Conservation (phyloP, 2,888 invertebrate species). For the Idaea straminata region DNA sequence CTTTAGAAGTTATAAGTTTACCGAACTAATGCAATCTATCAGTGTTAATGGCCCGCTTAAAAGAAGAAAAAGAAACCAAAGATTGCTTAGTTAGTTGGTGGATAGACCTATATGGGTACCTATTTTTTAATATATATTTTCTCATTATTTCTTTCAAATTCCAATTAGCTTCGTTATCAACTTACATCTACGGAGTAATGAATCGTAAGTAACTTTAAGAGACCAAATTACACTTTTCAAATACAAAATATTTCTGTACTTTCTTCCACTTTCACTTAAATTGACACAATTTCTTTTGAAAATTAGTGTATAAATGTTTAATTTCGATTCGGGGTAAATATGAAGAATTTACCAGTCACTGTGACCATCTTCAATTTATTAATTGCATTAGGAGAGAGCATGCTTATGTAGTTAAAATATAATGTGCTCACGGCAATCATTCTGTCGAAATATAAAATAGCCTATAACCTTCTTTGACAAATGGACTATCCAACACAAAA, state of each 20-base stretch:
- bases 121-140: not conserved
- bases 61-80: not conserved
- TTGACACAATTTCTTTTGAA: constrained; percentile 20
- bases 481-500: too few relatives aligned
- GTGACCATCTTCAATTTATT: not conserved
- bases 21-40: too few relatives aligned
- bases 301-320: not conserved
- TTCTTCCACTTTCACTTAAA: constrained; percentile 30
- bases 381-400: not conserved
- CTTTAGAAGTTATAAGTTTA: too few relatives aligned
- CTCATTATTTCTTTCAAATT: not conserved
- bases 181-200: constrained; percentile 8
- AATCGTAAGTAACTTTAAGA: constrained; percentile 13
- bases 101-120: not conserved
- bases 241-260: constrained; percentile 20
- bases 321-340: not conserved
- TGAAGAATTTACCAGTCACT: constrained; percentile 16
- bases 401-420: not conserved
- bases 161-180: not conserved
- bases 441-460: not conserved
- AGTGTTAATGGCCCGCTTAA: too few relatives aligned
- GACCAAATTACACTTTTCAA: constrained; percentile 14
- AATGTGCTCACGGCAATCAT: not conserved
- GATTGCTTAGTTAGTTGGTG: constrained; percentile 6
- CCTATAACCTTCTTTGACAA: too few relatives aligned